Evolutionary conservation across 1,140 invertebrate genomes (phyloP), one percentile per base, ranked within the genome.

Genomic region (Achroia grisella): DNA sequence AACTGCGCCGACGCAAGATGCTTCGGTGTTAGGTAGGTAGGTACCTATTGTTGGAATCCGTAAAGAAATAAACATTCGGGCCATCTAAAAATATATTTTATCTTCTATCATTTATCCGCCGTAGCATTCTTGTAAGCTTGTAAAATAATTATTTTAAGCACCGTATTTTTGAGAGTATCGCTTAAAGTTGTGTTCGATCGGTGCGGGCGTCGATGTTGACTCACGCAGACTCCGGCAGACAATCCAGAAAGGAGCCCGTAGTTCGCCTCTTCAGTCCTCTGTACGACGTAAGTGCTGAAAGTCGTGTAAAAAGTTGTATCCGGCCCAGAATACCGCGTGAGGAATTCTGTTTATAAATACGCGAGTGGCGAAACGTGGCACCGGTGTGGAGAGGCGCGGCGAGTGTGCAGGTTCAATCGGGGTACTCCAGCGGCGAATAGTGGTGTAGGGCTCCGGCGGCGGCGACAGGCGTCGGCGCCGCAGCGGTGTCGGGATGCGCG

Each of bases 301-400:
- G 74, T 80, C 80, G 80, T 84, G 80, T 84, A 79, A 81, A 81
- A 84, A 82, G 78, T 77, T 74, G 76, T 82, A 80, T 84, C 77
- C 76, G 75, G 68, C 70, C 51, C 60, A 54, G 61, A 67, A 71
- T 71, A 73, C 61, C 66, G 67, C 60, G 64, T 52, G 66, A 63
- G 74, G 80, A 69, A 80, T 84, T 79, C 59, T 64, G 74, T 75
- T 82, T 84, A 84, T 81, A 80, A 84, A 84, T 84, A 84, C 70
- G 66, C 62, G 60, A 59, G 53, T 56, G 56, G 36, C 10, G 29
- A 23, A 23, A 23, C 49, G 52, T 48, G 2, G 17, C 17, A 23
- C 17, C 6, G 36, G 41, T 17, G 53, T 31, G 53, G 32, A 32
- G 48, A 37, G 45, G 34, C 31, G 48, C 27, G 34, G 35, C 27